Percentiles rank a stretch among this genome's conserved stretches.
Conservation (phyloP, 1,140 invertebrate genomes). For the Conus betulinus region DNA sequence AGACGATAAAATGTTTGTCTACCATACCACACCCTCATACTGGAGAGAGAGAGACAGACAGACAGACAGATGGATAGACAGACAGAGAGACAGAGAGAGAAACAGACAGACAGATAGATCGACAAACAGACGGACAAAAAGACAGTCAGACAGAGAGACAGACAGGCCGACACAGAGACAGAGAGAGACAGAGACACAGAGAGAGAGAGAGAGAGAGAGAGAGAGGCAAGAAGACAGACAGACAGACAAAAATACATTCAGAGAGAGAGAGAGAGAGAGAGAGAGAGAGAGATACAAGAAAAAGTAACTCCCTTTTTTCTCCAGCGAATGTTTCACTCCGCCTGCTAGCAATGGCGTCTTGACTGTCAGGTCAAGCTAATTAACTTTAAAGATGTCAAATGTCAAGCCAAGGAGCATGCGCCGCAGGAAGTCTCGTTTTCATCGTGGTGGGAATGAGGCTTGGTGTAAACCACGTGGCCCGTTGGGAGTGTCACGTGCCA, state of each 20-base stretch:
- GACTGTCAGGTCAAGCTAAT: constrained; percentile 3
- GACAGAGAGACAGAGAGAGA: too few relatives aligned
- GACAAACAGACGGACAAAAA: too few relatives aligned
- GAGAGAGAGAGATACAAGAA: not conserved
- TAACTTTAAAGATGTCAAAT: constrained; percentile 11
- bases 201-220: too few relatives aligned
- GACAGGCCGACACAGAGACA: too few relatives aligned
- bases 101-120: too few relatives aligned
- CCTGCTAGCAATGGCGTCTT: not conserved
- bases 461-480: constrained; percentile 26
- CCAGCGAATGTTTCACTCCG: not conserved
- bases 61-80: too few relatives aligned
- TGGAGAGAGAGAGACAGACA: too few relatives aligned
- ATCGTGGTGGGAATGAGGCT: constrained; percentile 19
- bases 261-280: not conserved
- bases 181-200: too few relatives aligned
- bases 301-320: not conserved
- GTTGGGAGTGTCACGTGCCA: constrained; percentile 14
- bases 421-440: constrained; percentile 22
- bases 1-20: too few relatives aligned
- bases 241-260: not conserved
- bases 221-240: too few relatives aligned
- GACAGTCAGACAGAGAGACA: too few relatives aligned
- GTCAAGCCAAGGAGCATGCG: not conserved
- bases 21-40: too few relatives aligned